Conservation (phyloP, 1,140 invertebrate species). For the Galendromus occidentalis region DNA sequence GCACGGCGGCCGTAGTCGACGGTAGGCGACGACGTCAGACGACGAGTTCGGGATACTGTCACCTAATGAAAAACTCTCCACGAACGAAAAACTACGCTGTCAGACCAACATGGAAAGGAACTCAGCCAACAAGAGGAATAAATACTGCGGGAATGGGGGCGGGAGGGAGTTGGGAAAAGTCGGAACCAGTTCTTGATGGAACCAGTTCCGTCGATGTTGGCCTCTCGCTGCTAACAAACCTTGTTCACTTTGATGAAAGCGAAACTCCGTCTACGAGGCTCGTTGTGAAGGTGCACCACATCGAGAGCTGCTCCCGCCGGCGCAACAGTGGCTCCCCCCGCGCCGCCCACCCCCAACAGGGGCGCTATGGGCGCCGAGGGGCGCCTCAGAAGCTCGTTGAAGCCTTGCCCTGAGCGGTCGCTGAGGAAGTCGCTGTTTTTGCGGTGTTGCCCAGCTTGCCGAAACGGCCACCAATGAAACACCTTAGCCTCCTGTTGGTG, state of each 20-base stretch:
- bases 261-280: constrained; percentile 1
- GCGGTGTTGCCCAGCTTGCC: not conserved
- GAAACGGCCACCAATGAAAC: constrained; percentile 9
- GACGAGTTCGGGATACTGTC: too few species aligned
- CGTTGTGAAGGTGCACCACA: constrained; percentile 8
- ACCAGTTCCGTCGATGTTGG: not conserved
- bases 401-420: not conserved
- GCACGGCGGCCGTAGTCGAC: too few species aligned
- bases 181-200: too few species aligned
- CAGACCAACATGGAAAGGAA: too few species aligned
- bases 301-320: constrained; percentile 3
- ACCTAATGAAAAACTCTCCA: too few species aligned
- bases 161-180: too few species aligned
- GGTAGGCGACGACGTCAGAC: too few species aligned
- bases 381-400: not conserved
- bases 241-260: constrained; percentile 7
- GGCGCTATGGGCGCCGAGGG: constrained; percentile 7
- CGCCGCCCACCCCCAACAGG: constrained; percentile 4
- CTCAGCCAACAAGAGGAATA: too few species aligned
- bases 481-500: not conserved
- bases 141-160: too few species aligned
- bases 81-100: too few species aligned
- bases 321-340: not conserved
- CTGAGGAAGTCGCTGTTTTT: constrained; percentile 3
- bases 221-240: not conserved